Conservation (phyloP, 2,888 invertebrate genomes). For the Stegophylla sp. region DNA sequence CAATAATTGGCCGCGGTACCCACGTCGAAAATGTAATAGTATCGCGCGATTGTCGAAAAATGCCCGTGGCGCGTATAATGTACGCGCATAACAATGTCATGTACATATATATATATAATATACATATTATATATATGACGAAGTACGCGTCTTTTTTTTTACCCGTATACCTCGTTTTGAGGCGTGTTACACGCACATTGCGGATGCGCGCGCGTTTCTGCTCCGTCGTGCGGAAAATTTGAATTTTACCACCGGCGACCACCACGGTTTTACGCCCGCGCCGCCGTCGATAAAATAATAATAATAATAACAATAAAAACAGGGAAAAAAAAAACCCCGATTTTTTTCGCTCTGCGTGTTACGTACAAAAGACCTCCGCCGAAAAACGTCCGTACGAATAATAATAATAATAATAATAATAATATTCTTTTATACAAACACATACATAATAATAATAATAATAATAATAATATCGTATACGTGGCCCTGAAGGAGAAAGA, state of each 20-base stretch:
- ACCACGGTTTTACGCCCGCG: background rate
- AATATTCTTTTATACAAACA: no score
- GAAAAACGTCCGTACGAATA: constrained; percentile 8
- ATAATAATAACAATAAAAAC: constrained; percentile 15
- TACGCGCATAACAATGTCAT: background rate
- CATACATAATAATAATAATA: no score
- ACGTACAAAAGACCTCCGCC: background rate
- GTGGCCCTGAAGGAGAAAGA: no score
- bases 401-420: no score
- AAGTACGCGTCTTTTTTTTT: background rate
- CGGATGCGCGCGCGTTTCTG: background rate
- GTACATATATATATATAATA: background rate
- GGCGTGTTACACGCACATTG: background rate
- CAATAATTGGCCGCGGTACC: no score
- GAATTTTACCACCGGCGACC: background rate
- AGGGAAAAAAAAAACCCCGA: background rate
- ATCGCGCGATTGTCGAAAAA: no score
- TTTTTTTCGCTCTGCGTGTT: background rate
- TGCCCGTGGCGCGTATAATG: background rate
- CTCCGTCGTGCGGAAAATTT: constrained; percentile 15
- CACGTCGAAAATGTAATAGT: no score
- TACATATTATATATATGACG: background rate
- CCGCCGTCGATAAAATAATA: background rate
- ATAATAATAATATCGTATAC: no score
- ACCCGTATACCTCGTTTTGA: background rate